Base-by-base conservation (phyloP, 2,888 invertebrate species). In the Orthosia gothica region DNA sequence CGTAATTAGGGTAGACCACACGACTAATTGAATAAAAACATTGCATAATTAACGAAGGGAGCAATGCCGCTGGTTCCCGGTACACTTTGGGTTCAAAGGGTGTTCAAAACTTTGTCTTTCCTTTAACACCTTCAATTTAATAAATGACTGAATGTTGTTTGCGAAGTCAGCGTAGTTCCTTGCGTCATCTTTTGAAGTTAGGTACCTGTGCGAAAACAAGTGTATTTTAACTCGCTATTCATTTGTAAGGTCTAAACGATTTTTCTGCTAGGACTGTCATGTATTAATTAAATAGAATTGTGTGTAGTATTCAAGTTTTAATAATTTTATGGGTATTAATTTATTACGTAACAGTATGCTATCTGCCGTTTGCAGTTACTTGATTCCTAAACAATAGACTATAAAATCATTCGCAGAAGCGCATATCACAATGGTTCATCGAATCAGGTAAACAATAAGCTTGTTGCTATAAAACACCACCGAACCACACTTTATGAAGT, bases 11-110 rank as follows among this genome's bases (percentile, higher is more conserved):
- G 92, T 91, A 92, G 91, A 91, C 91, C 92, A 92, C 92, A 91
- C 92, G 91, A 91, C 92, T 95, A 94, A 95, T 95, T 95, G 94
- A 95, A 95, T 95, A 94, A 95, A 95, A 95, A 95, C 94, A 95
- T 92, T 94, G 93, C 91, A 94, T 95, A 94, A 95, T 94, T 94
- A 94, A 94, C 89, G 89, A 89, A 90, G 89, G 88, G 88, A 83
- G 85, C 82, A 80, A 82, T 84, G 82, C 83, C 77, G 71, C 62
- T 75, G 76, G 67, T 78, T 81, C 59, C 62, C 64, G 68, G 72
- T 77, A 80, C 69, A 82, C 79, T 79, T 82, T 81, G 68, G 71
- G 82, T 82, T 87, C 83, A 87, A 88, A 84, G 86, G 81, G 76
- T 83, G 81, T 79, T 85, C 61, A 58, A 82, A 88, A 87, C 82